phyloP scores from a whole-genome alignment of 2,113 vertebrate species.

The Nansenia antarctica region DNA sequence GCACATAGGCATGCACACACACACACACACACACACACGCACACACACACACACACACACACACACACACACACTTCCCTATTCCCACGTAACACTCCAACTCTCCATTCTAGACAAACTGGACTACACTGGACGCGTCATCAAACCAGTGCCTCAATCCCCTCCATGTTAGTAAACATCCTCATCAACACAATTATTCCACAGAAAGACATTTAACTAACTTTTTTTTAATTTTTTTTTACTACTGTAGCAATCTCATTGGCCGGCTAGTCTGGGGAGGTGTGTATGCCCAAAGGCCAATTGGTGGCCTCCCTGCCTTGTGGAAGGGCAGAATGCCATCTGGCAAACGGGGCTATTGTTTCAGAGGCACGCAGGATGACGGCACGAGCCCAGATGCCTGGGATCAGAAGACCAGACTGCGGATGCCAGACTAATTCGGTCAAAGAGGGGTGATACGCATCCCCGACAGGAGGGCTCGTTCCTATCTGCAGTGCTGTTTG shows the following conservation, averaged over 20 bases:
- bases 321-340: not conserved
- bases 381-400: constrained; percentile 40
- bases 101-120: not conserved
- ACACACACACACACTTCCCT: constrained; percentile 7
- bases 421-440: constrained; percentile 58
- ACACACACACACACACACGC: not conserved
- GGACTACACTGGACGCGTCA: constrained; percentile 3
- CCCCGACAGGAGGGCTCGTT: constrained; percentile 60
- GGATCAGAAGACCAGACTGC: constrained; percentile 52
- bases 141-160: not conserved
- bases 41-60: not conserved
- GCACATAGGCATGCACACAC: constrained; percentile 5
- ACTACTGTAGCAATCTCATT: not conserved
- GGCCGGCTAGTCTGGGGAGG: not conserved
- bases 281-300: not conserved
- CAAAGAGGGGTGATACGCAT: constrained; percentile 70
- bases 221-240: no score
- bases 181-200: not conserved
- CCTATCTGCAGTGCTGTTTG: constrained; percentile 60
- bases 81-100: not conserved
- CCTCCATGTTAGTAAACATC: not conserved
- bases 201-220: no score
- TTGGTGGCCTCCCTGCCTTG: not conserved
- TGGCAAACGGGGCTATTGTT: not conserved
- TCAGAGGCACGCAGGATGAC: constrained; percentile 39